phyloP scores from a whole-genome alignment of 2,797 vertebrate genomes.

The Arnoldichthys spilopterus region DNA sequence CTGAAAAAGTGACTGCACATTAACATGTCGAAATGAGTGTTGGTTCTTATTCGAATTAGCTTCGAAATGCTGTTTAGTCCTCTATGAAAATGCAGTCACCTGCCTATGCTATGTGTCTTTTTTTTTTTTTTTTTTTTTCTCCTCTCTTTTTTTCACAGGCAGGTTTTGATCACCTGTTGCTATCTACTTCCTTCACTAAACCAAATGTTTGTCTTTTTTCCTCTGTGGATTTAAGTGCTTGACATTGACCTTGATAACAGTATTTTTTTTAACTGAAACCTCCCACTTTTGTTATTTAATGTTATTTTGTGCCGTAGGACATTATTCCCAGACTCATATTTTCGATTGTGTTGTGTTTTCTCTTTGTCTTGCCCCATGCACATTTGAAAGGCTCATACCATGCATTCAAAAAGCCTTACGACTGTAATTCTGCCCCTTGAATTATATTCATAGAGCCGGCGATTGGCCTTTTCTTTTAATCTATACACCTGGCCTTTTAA shows the following conservation, averaged over 20 bases:
- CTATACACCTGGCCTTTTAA: conserved; percentile 30
- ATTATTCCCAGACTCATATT: conserved; percentile 40
- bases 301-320: conserved; percentile 28
- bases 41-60: not conserved
- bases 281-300: conserved; percentile 30
- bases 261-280: conserved; percentile 47
- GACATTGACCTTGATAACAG: conserved; percentile 57
- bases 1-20: conserved; percentile 59
- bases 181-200: conserved; percentile 19
- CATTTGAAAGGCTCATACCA: conserved; percentile 50
- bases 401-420: conserved; percentile 34
- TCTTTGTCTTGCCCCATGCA: conserved; percentile 23
- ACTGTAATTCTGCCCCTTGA: conserved; percentile 26
- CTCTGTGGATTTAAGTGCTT: conserved; percentile 27
- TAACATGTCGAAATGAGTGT: conserved; percentile 32
- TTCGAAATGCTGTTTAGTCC: conserved; percentile 34
- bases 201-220: conserved; percentile 1
- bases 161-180: not conserved
- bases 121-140: not conserved
- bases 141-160: conserved; percentile 7
- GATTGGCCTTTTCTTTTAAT: conserved; percentile 35
- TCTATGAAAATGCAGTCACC: conserved; percentile 20
- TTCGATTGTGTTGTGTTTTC: conserved; percentile 52
- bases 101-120: conserved; percentile 6
- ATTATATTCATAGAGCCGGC: conserved; percentile 14